Percentiles rank a stretch among this genome's conserved stretches.
Conservation (phyloP, 35 echinoderm and acorn worm species). For the Apostichopus californicus region DNA sequence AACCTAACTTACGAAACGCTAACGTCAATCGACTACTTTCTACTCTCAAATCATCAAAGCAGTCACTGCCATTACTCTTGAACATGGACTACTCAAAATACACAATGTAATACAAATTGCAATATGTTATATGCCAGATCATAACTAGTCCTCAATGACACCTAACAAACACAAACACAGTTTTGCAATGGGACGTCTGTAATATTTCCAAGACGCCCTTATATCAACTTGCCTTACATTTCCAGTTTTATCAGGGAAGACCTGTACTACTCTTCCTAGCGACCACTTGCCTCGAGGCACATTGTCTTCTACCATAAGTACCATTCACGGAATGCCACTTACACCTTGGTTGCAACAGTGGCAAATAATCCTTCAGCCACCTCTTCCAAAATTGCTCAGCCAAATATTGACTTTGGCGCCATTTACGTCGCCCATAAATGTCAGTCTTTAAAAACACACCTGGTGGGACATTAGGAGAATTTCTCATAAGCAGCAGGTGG, state of each 20-base stretch:
- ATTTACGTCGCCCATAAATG: slow-evolving; percentile 39
- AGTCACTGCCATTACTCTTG: too few relatives aligned
- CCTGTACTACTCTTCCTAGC: slow-evolving; percentile 32
- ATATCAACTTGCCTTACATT: neutral
- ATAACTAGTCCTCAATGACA: too few relatives aligned
- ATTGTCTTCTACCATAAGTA: neutral
- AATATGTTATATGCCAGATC: too few relatives aligned
- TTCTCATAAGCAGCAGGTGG: slow-evolving; percentile 57
- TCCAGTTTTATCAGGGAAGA: neutral
- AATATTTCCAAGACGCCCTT: neutral
- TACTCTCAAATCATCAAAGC: too few relatives aligned
- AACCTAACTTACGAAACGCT: too few relatives aligned
- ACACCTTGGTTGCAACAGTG: slow-evolving; percentile 10
- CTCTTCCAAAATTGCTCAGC: slow-evolving; percentile 59
- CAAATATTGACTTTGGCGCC: slow-evolving; percentile 74
- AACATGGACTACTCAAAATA: too few relatives aligned
- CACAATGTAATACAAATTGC: too few relatives aligned
- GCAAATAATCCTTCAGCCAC: slow-evolving; percentile 61
- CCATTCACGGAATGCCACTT: slow-evolving; percentile 10
- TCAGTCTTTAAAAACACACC: slow-evolving; percentile 33
- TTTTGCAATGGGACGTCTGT: neutral
- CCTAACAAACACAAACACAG: neutral
- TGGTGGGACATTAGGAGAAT: slow-evolving; percentile 37
- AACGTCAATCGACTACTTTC: too few relatives aligned
- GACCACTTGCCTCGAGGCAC: neutral